phyloP scores from a whole-genome alignment of 2,797 vertebrate genomes.

The Crypturellus tataupa region DNA sequence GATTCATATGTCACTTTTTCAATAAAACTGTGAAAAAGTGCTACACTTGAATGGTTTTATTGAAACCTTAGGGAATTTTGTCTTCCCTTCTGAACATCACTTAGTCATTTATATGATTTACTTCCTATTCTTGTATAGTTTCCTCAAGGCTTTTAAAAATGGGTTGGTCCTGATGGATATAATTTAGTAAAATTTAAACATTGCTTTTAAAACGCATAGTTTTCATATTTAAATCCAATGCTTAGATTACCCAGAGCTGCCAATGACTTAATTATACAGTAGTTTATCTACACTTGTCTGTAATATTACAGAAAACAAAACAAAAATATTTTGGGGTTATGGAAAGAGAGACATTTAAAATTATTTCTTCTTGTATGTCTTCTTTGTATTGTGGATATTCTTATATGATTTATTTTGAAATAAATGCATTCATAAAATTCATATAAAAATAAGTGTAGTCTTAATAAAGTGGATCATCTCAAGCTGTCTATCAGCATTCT shows the following conservation, averaged over 20 bases:
- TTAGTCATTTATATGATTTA: conserved; percentile 15
- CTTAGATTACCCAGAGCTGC: not conserved
- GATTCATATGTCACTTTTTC: conserved; percentile 1
- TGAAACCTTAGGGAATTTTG: conserved; percentile 6
- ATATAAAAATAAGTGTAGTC: not conserved
- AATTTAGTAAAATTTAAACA: not conserved
- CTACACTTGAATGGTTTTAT: conserved; percentile 5
- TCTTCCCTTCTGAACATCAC: not conserved
- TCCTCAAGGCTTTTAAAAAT: not conserved
- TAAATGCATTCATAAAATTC: not conserved
- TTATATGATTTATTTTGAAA: not conserved
- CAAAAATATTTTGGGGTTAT: not conserved
- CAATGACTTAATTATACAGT: not conserved
- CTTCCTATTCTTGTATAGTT: not conserved
- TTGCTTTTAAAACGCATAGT: not conserved
- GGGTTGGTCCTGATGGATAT: not conserved
- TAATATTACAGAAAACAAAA: not conserved
- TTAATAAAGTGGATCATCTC: not conserved
- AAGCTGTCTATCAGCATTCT: not conserved
- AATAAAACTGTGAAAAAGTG: not conserved
- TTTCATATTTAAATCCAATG: not conserved
- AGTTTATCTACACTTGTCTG: not conserved
- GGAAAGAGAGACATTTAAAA: not conserved
- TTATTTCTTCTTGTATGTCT: not conserved
- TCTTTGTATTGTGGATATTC: too few relatives aligned